These are phyloP conservation scores for Acleris literana DNA, from an alignment of 2,888 invertebrate species.

Conservation along the genomic window DNA sequence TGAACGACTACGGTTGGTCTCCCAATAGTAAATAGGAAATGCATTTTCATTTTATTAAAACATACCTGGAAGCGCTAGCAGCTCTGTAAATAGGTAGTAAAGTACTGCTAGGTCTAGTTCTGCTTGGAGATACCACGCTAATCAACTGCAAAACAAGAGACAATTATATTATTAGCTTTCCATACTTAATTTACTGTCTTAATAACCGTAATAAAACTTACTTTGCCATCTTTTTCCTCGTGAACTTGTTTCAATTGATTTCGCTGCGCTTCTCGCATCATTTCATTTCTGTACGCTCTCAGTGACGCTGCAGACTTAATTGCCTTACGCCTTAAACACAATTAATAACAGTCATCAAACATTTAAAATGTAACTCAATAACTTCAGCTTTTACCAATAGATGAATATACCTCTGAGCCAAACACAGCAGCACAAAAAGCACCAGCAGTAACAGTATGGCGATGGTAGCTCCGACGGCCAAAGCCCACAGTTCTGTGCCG, in stretches of 20 bases:
- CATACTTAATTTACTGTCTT: background rate
- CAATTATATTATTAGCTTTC: background rate
- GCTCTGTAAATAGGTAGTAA: conserved; percentile 73
- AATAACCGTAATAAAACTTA: conserved; percentile 39
- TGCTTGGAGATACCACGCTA: conserved; percentile 77
- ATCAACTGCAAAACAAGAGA: conserved; percentile 60
- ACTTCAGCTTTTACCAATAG: too few relatives aligned
- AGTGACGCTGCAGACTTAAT: conserved; percentile 72
- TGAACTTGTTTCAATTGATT: conserved; percentile 76
- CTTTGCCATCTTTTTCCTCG: conserved; percentile 75
- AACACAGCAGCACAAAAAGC: conserved; percentile 77
- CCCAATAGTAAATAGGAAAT: too few relatives aligned
- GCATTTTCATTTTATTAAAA: too few relatives aligned
- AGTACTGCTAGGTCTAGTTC: conserved; percentile 75
- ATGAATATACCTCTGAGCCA: conserved; percentile 67
- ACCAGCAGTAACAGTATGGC: conserved; percentile 84
- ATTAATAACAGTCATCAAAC: background rate
- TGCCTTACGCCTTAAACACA: conserved; percentile 65
- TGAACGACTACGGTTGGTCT: too few relatives aligned
- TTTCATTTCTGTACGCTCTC: conserved; percentile 69
- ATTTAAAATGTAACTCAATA: background rate
- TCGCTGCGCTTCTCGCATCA: conserved; percentile 72
- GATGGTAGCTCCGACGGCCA: conserved; percentile 85
- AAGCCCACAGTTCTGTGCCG: conserved; percentile 82
- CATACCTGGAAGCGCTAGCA: conserved; percentile 74